Conservation (phyloP, 2,797 vertebrate genomes). For the Epinephelus malabaricus region DNA sequence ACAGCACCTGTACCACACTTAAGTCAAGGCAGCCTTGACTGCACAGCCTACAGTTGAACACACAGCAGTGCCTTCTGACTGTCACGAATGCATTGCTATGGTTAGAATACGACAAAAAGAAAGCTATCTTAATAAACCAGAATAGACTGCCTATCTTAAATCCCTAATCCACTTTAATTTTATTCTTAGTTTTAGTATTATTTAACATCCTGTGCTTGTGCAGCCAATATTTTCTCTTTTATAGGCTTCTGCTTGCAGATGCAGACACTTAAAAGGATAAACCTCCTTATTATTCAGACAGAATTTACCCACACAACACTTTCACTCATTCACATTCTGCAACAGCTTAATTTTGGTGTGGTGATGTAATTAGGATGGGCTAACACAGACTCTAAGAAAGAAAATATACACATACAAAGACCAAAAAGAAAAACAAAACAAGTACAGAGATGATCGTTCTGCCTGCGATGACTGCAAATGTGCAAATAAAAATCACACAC, state of each 20-base stretch:
- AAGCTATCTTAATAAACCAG: background rate
- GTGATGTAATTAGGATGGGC: background rate
- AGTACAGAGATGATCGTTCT: background rate
- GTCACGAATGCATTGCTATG: constrained; percentile 9
- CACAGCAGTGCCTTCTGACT: constrained; percentile 3
- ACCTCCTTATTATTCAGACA: background rate
- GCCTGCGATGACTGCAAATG: background rate
- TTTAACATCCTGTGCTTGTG: background rate
- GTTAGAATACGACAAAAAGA: constrained; percentile 2
- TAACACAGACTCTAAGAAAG: background rate
- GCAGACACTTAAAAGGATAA: constrained; percentile 1
- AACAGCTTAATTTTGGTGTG: background rate
- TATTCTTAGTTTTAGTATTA: background rate
- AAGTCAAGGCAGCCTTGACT: constrained; percentile 31
- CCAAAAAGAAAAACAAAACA: constrained; percentile 15
- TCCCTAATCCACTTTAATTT: background rate
- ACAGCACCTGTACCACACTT: constrained; percentile 30
- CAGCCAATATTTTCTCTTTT: background rate
- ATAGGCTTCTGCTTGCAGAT: background rate
- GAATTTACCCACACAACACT: background rate
- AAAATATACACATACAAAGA: constrained; percentile 17
- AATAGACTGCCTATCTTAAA: background rate
- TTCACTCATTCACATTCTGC: constrained; percentile 1
- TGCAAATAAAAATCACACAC: constrained; percentile 32
- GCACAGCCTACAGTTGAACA: constrained; percentile 25